These are phyloP conservation scores for Archips crataeganus DNA, from an alignment of 2,888 invertebrate species.

Conservation along the genomic window DNA sequence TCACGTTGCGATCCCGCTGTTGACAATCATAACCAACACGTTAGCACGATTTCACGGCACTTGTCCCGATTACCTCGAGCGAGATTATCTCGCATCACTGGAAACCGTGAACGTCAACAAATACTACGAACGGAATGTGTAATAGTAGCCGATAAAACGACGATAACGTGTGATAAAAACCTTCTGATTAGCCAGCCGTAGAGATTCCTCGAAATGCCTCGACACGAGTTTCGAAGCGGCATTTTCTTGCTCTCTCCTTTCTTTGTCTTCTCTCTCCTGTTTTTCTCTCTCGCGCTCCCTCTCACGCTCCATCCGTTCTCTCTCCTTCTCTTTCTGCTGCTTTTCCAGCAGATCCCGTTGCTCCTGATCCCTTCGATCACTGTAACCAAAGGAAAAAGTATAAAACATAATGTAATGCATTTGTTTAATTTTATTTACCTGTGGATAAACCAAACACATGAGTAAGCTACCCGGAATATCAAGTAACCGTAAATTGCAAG, in stretches of 20 bases:
- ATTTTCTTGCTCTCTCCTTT: constrained; percentile 88
- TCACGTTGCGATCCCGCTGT: constrained; percentile 82
- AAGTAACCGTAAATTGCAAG: constrained; percentile 22
- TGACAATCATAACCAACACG: constrained; percentile 47
- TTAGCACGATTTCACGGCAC: constrained; percentile 11
- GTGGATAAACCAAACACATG: neutral
- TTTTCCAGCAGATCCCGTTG: constrained; percentile 88
- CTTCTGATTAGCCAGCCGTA: constrained; percentile 92
- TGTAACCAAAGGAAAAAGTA: constrained; percentile 61
- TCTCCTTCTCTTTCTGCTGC: constrained; percentile 88
- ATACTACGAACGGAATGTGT: constrained; percentile 26
- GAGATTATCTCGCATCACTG: constrained; percentile 18
- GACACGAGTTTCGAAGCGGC: constrained; percentile 93
- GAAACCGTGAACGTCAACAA: constrained; percentile 21
- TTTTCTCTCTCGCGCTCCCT: constrained; percentile 85
- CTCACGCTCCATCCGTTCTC: constrained; percentile 88
- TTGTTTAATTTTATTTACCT: neutral
- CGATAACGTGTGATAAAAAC: constrained; percentile 66
- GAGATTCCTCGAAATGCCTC: constrained; percentile 96
- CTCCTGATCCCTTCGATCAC: constrained; percentile 81
- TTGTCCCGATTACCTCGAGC: constrained; percentile 20
- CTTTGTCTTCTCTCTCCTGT: constrained; percentile 83
- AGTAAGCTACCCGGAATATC: constrained; percentile 7
- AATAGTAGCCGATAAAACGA: constrained; percentile 26
- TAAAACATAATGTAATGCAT: constrained; percentile 4